Base-by-base conservation (phyloP, 2,113 vertebrate species). In the Lucifuga dentata region DNA sequence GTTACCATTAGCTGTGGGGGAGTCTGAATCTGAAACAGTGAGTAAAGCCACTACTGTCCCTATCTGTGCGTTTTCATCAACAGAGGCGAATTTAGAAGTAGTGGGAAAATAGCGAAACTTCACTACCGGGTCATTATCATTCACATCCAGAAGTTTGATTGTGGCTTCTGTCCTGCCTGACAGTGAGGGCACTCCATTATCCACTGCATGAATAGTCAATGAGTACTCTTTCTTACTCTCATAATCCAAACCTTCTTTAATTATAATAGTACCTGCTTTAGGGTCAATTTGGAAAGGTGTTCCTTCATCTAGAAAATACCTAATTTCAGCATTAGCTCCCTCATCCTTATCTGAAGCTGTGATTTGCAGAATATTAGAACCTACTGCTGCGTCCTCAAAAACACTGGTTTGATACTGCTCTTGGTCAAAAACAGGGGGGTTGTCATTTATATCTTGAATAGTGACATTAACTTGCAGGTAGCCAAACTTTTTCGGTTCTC, bases 401-500 rank as follows among this genome's bases (percentile, higher is more conserved):
- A 99, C 94, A 12, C 94, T 94, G 1, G 91, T 93, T 53, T 95
- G 94, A 83, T 99, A 98, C 36, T 95, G 95, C 0, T 95, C 91
- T 23, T 92, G 91, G 49, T 95, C 94, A 66, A 99, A 99, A 13
- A 93, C 5, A 0, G 97, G 98, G 0, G 97, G 95, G 86, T 99
- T 98, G 86, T 99, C 98, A 1, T 99, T 99, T 52, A 97, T 95
- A 77, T 99, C 98, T 79, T 98, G 97, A 15, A 99, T 94, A 0
- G 95, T 98, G 64, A 99, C 97, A 0, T 99, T 99, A 2, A 99
- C 98, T 91, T 96, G 97, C 16, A 99, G 87, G 88, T 94, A 95
- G n/a, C 98, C 97, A 12, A 93, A 93, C 76, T 93, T 93, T 80
- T 94, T 95, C 0, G 96, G 97, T 44, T 95, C 94, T 0, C 97